Evolutionary conservation across 2,888 invertebrate species (phyloP).

Genomic region (Stramonita haemastoma): DNA sequence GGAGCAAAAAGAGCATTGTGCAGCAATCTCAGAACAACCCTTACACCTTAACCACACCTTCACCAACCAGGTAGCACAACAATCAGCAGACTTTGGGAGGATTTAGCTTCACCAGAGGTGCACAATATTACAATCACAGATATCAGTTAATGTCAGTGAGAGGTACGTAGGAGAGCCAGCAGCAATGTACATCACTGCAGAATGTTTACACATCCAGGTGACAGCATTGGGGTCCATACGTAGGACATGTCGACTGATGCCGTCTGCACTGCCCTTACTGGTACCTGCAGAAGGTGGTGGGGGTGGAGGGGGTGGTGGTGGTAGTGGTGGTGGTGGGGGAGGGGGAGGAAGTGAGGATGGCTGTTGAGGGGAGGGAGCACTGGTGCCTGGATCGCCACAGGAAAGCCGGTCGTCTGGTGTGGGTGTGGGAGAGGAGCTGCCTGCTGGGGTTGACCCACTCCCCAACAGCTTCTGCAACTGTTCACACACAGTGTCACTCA

Average conservation of each 20-base stretch:
- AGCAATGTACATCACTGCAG: slow-evolving; percentile 29
- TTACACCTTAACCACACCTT: too few relatives aligned
- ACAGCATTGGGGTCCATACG: slow-evolving; percentile 63
- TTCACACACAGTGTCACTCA: neutral
- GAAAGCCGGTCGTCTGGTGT: neutral
- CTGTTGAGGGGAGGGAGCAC: neutral
- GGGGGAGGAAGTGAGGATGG: neutral
- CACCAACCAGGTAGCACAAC: too few relatives aligned
- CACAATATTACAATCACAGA: too few relatives aligned
- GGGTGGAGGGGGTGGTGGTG: slow-evolving; percentile 46
- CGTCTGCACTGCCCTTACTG: slow-evolving; percentile 13
- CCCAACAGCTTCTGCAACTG: slow-evolving; percentile 42
- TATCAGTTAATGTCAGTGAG: neutral
- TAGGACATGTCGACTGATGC: slow-evolving; percentile 34
- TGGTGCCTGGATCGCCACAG: neutral
- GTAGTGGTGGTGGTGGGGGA: slow-evolving; percentile 39
- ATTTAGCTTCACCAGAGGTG: neutral
- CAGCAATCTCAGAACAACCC: too few relatives aligned
- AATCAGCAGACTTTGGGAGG: too few relatives aligned
- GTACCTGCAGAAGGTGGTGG: slow-evolving; percentile 42
- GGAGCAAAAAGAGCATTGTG: too few relatives aligned
- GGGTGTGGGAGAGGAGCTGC: neutral
- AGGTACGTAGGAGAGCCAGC: neutral
- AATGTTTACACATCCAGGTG: slow-evolving; percentile 70
- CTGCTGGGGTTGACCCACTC: neutral